Base-by-base conservation (phyloP, 2,113 vertebrate genomes). In the Tiliqua scincoides region DNA sequence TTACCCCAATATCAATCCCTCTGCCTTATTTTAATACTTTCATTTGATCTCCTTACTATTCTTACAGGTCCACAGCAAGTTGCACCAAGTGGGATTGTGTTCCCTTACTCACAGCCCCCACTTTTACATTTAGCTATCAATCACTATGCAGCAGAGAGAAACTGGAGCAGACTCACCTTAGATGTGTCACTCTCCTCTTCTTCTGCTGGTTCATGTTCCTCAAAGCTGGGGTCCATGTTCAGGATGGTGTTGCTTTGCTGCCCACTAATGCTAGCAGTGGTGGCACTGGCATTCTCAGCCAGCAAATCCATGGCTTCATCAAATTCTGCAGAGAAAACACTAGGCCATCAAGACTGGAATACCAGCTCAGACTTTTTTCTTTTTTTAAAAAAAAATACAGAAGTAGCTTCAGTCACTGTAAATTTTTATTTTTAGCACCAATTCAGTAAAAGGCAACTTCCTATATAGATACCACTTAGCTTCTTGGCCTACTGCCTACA, bases 271-370 rank as follows among this genome's bases (percentile, higher is more conserved):
- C 92, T 95, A 74, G 95, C 89, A 1, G 95, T 97, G 62, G 97
- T 93, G 80, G 96, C 95, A 6, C 94, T 93, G 0, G 97, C 96
- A 84, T 96, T 95, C 61, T 95, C 96, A 2, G 96, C 96, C 68
- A 98, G 83, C 59, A 98, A 93, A 90, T 96, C 96, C 61, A 96
- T 92, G 2, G 97, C 97, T 89, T 97, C 97, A 21, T 97, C 96
- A 54, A 98, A 98, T 92, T 98, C 98, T 98, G 57, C 12, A 6
- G 4, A 75, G 15, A 71, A 62, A 48, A 61, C 11, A 59, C 48
- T 30, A 82, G 75, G 75, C 30, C 20, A 61, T 73, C 6, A 61
- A 15, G 59, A n/a, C 70, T 25, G 74, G 30, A 59, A 59, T 25
- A 59, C 1, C 17, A 32, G n/a, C 48, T 54, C n/a, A 71, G 25